Percentiles rank a stretch among this genome's conserved stretches.
These are phyloP conservation scores for Leptoclinus maculatus DNA, from an alignment of 2,797 vertebrate species.

Conservation along the genomic window DNA sequence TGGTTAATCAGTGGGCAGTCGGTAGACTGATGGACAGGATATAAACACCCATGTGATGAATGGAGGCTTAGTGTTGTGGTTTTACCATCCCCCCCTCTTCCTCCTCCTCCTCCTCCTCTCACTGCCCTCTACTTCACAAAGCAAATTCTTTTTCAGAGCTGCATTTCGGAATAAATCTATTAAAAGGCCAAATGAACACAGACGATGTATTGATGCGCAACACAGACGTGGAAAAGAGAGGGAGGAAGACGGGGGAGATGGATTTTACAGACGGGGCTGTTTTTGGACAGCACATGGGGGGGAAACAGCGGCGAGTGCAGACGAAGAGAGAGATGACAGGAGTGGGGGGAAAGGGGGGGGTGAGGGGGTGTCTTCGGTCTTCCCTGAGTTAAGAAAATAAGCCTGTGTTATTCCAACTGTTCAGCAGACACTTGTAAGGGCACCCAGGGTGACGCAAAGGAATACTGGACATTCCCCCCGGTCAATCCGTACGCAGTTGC, in stretches of 20 bases:
- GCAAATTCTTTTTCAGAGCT: constrained; percentile 75
- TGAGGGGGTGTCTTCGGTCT: neutral
- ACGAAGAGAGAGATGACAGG: constrained; percentile 63
- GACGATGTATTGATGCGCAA: constrained; percentile 80
- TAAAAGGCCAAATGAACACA: constrained; percentile 84
- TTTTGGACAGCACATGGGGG: constrained; percentile 71
- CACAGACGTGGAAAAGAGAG: constrained; percentile 68
- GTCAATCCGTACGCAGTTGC: constrained; percentile 19
- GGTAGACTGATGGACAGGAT: constrained; percentile 67
- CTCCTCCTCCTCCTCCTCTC: constrained; percentile 49
- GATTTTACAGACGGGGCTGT: constrained; percentile 81
- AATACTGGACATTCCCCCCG: constrained; percentile 46
- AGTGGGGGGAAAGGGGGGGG: neutral
- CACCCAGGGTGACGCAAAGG: constrained; percentile 33
- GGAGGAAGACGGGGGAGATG: constrained; percentile 60
- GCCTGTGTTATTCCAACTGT: constrained; percentile 73
- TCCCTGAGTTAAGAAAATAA: constrained; percentile 73
- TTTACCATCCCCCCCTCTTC: constrained; percentile 59
- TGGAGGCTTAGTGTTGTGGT: constrained; percentile 77
- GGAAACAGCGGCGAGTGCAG: constrained; percentile 70
- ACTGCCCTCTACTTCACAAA: constrained; percentile 77
- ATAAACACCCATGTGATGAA: constrained; percentile 81
- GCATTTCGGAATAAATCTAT: constrained; percentile 82
- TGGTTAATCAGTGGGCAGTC: constrained; percentile 73
- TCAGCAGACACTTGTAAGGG: constrained; percentile 59